Evolutionary conservation across 2,113 vertebrate species (phyloP).

Genomic region (Hyaena hyaena): DNA sequence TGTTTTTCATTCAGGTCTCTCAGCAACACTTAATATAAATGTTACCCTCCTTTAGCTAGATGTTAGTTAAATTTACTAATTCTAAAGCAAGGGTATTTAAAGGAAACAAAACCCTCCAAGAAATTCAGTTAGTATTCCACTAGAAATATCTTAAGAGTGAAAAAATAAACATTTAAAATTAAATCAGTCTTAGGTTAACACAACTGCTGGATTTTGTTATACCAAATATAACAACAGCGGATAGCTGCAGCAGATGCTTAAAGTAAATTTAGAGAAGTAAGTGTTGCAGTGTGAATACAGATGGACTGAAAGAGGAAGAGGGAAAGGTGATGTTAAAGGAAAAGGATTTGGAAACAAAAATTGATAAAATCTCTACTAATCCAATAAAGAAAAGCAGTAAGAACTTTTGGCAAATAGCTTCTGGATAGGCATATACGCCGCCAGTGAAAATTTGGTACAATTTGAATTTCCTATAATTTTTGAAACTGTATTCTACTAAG

Average conservation of each 20-base stretch:
- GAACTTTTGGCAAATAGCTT: background rate
- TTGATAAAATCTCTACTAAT: background rate
- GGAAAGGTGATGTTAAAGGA: background rate
- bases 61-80: background rate
- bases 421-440: background rate
- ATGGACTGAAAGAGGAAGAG: background rate
- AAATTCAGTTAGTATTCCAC: conserved; percentile 21
- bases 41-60: background rate
- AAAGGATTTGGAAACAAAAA: conserved; percentile 11
- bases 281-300: background rate
- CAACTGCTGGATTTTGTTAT: background rate
- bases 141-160: background rate
- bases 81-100: background rate
- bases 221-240: conserved; percentile 14
- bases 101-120: background rate
- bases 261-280: conserved; percentile 10
- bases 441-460: background rate
- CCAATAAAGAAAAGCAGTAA: background rate
- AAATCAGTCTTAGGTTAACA: conserved; percentile 5
- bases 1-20: background rate
- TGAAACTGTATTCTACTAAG: background rate
- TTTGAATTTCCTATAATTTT: background rate
- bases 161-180: conserved; percentile 31
- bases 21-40: conserved; percentile 10
- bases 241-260: background rate